A percentile compares a stretch with the other conserved stretches of the same genome.
Evolutionary conservation across 2,888 invertebrate species (phyloP).

Genomic region (Pollenia labialis): DNA sequence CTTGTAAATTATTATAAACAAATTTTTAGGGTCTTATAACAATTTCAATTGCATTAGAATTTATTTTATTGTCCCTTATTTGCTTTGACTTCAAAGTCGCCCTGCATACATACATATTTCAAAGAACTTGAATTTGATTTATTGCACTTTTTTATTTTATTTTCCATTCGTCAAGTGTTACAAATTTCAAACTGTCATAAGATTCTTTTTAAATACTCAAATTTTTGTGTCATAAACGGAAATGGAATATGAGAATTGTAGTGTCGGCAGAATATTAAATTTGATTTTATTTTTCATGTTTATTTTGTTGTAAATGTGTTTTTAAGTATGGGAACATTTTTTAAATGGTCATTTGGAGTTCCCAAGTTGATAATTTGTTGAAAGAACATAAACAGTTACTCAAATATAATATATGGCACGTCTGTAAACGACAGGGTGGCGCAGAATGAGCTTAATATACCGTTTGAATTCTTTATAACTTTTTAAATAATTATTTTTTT

Average conservation of each 20-base stretch:
- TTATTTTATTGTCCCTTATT: neutral
- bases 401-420: no score
- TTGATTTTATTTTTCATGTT: neutral
- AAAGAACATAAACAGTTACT: no score
- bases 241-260: conserved; percentile 27
- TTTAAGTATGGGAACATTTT: neutral
- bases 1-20: neutral
- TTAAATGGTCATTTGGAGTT: neutral
- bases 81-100: neutral
- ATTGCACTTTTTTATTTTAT: neutral
- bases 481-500: no score
- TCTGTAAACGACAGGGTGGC: no score
- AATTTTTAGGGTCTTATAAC: neutral
- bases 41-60: conserved; percentile 3
- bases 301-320: conserved; percentile 1
- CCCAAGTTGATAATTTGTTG: no score
- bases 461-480: no score
- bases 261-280: conserved; percentile 6
- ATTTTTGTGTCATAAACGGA: conserved; percentile 28
- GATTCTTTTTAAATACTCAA: neutral
- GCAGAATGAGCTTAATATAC: no score
- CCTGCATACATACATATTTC: conserved; percentile 1
- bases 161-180: conserved; percentile 5
- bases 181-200: conserved; percentile 5
- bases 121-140: conserved; percentile 10